Conservation (phyloP, 2,888 invertebrate genomes). For the Sepioteuthis lessoniana region DNA sequence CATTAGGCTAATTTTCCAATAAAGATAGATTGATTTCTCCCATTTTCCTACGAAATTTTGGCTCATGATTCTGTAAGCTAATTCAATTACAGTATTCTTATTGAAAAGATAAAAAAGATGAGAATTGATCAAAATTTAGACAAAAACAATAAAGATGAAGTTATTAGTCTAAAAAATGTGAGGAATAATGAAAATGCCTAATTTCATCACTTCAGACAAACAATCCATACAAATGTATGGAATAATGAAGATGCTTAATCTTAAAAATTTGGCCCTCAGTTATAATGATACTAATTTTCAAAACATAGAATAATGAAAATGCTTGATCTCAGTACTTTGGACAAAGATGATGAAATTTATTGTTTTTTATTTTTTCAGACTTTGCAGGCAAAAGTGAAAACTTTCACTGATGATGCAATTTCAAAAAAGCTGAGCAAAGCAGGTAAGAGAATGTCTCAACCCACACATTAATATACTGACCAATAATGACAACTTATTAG, state of each 20-base stretch:
- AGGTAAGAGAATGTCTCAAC: neutral
- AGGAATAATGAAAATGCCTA: too few species aligned
- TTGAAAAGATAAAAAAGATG: too few species aligned
- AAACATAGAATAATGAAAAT: neutral
- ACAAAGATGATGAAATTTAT: neutral
- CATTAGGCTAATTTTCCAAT: too few species aligned
- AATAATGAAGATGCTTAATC: neutral
- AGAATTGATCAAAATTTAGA: too few species aligned
- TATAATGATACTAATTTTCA: neutral
- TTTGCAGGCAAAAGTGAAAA: constrained; percentile 64
- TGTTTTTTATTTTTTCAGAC: constrained; percentile 58
- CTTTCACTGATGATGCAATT: constrained; percentile 56
- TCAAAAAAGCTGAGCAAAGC: constrained; percentile 1
- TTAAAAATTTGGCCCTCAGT: too few species aligned
- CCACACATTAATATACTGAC: neutral
- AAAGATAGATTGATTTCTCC: too few species aligned
- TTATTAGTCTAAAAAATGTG: too few species aligned
- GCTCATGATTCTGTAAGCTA: too few species aligned
- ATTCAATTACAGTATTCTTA: too few species aligned
- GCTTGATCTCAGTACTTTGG: neutral
- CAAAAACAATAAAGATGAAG: too few species aligned
- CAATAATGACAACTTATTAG: neutral
- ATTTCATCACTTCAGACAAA: too few species aligned
- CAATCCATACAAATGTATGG: neutral
- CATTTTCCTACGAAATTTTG: too few species aligned